Percentiles rank a stretch among this genome's conserved stretches.
These are phyloP conservation scores for Anastrepha obliqua DNA, from an alignment of 1,140 invertebrate genomes.

Conservation along the genomic window DNA sequence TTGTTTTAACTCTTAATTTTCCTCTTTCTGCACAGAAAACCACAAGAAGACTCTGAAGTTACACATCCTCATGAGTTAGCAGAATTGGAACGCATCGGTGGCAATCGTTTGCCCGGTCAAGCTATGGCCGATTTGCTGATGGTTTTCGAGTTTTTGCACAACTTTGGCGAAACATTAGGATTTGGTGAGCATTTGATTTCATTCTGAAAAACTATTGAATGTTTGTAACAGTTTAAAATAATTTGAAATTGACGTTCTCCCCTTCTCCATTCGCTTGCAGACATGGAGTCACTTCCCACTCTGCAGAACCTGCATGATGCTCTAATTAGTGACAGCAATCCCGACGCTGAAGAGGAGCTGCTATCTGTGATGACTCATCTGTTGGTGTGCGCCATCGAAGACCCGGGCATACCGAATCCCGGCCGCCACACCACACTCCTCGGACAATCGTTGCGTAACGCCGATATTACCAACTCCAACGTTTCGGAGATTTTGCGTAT, in stretches of 20 bases:
- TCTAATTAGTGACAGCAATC: conserved; percentile 82
- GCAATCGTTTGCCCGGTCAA: conserved; percentile 87
- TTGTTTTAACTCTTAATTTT: not conserved
- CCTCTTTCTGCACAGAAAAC: conserved; percentile 78
- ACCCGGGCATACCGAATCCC: conserved; percentile 94
- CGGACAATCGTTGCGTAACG: conserved; percentile 92
- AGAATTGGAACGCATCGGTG: conserved; percentile 85
- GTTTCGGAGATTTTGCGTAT: conserved; percentile 94
- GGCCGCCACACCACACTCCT: conserved; percentile 89
- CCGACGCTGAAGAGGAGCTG: conserved; percentile 90
- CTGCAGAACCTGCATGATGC: conserved; percentile 91
- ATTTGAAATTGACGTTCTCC: not conserved
- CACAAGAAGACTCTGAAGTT: conserved; percentile 89
- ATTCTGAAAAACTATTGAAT: not conserved
- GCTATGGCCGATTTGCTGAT: conserved; percentile 94
- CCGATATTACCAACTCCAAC: conserved; percentile 92
- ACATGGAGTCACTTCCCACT: conserved; percentile 90
- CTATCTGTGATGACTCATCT: conserved; percentile 92
- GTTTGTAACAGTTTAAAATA: not conserved
- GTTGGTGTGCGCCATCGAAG: conserved; percentile 93
- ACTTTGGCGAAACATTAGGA: conserved; percentile 94
- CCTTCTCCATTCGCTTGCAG: conserved; percentile 73
- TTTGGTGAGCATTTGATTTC: conserved; percentile 81
- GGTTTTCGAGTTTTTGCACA: conserved; percentile 96
- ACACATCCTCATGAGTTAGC: conserved; percentile 85